Evolutionary conservation across 2,113 vertebrate species (phyloP).

Genomic region (Mesitornis unicolor): DNA sequence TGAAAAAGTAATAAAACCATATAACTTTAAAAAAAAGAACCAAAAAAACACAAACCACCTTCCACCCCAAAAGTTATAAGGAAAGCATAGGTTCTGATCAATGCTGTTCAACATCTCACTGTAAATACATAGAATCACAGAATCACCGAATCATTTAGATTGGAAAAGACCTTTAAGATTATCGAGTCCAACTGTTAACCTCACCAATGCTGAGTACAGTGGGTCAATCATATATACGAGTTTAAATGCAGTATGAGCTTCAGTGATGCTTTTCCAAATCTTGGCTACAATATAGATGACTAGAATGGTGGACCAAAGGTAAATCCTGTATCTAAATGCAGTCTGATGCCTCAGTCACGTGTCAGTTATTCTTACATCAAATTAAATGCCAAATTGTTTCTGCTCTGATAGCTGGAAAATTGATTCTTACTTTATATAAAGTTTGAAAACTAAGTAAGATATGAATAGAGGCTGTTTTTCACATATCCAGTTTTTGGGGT

Average conservation of each 20-base stretch:
- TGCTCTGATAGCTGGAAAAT: background rate
- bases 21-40: background rate
- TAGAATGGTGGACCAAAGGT: background rate
- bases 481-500: fast-evolving
- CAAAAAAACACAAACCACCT: background rate
- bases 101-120: background rate
- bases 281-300: background rate
- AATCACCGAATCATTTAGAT: no score
- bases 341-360: background rate
- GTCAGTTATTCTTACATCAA: background rate
- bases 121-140: no score
- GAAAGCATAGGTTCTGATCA: background rate
- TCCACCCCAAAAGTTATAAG: fast-evolving
- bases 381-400: background rate
- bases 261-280: background rate
- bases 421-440: background rate
- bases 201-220: no score
- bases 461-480: background rate
- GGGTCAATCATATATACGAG: no score
- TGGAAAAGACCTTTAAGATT: no score
- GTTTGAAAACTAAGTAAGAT: background rate
- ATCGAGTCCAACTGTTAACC: no score
- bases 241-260: background rate
- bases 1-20: background rate
- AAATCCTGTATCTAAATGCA: background rate